Percentiles rank a stretch among this genome's conserved stretches.
These are phyloP conservation scores for Chrysaora quinquecirrha DNA, from an alignment of 30 jellyfish, hydroid and myxozoan species.

Conservation along the genomic window DNA sequence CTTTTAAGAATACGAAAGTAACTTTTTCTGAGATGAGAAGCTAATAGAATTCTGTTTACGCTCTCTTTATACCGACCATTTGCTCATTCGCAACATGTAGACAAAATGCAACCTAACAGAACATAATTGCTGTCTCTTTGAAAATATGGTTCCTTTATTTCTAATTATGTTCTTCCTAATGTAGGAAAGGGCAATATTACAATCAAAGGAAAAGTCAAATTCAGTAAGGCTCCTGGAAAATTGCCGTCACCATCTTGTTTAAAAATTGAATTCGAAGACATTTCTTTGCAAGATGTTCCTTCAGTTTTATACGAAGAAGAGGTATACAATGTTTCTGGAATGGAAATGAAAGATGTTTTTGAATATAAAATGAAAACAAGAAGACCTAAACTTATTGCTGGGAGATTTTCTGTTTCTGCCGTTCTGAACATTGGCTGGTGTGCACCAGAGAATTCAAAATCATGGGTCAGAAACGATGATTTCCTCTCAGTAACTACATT, in stretches of 20 bases:
- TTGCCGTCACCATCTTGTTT: slow-evolving; percentile 68
- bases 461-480: slow-evolving; percentile 79
- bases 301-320: slow-evolving; percentile 27
- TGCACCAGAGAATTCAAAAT: slow-evolving; percentile 25
- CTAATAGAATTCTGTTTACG: no score
- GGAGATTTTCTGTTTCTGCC: slow-evolving; percentile 31
- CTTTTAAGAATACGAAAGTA: no score
- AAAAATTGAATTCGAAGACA: slow-evolving; percentile 47
- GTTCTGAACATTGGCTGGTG: slow-evolving; percentile 88
- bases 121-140: no score
- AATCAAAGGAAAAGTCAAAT: slow-evolving; percentile 50
- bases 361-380: slow-evolving; percentile 27
- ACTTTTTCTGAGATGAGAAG: no score
- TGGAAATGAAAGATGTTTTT: slow-evolving; percentile 8
- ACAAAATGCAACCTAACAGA: no score
- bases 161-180: no score
- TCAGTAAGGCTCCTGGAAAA: slow-evolving; percentile 46
- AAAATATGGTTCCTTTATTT: no score
- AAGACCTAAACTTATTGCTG: slow-evolving; percentile 27
- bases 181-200: slow-evolving; percentile 57
- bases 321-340: slow-evolving; percentile 38
- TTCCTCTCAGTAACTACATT: slow-evolving; percentile 37
- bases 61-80: no score
- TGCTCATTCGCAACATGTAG: no score
- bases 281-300: slow-evolving; percentile 58